Conservation (phyloP, 2,888 invertebrate species). For the Brenthis hecate region DNA sequence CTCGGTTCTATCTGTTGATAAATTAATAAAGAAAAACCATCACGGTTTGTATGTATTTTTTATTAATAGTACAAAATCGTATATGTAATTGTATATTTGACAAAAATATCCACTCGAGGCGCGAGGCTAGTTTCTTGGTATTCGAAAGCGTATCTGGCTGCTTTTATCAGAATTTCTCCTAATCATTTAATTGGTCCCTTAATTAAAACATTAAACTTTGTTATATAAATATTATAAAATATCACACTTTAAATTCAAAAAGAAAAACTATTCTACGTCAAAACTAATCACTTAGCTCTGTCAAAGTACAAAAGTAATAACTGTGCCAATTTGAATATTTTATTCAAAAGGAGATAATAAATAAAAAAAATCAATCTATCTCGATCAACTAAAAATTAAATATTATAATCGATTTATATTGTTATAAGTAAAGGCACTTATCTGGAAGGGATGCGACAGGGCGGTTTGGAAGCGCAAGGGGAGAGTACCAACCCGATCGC, state of each 20-base stretch:
- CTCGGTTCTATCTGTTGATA: slow-evolving; percentile 56
- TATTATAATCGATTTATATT: slow-evolving; percentile 74
- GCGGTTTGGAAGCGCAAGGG: slow-evolving; percentile 63
- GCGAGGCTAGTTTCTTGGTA: slow-evolving; percentile 69
- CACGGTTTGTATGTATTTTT: slow-evolving; percentile 60
- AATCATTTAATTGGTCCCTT: slow-evolving; percentile 82
- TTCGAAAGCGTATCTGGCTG: slow-evolving; percentile 63
- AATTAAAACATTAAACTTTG: slow-evolving; percentile 80
- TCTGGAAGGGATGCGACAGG: slow-evolving; percentile 54
- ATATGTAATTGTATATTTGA: slow-evolving; percentile 57
- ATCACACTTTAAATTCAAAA: slow-evolving; percentile 82
- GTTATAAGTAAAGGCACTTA: slow-evolving; percentile 78
- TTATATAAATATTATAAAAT: slow-evolving; percentile 82
- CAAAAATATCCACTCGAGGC: slow-evolving; percentile 59
- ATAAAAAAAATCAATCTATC: slow-evolving; percentile 77
- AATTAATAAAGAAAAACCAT: slow-evolving; percentile 71
- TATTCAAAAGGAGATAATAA: slow-evolving; percentile 79
- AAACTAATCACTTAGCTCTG: slow-evolving; percentile 78
- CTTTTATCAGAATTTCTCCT: slow-evolving; percentile 79
- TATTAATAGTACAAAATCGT: slow-evolving; percentile 69
- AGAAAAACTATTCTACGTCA: slow-evolving; percentile 75
- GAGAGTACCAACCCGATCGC: slow-evolving; percentile 49
- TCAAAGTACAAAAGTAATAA: slow-evolving; percentile 80
- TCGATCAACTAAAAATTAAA: slow-evolving; percentile 81
- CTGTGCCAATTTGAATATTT: slow-evolving; percentile 78